Evolutionary conservation across 2,797 vertebrate genomes (phyloP).

Genomic region (Sebastolobus alascanus): DNA sequence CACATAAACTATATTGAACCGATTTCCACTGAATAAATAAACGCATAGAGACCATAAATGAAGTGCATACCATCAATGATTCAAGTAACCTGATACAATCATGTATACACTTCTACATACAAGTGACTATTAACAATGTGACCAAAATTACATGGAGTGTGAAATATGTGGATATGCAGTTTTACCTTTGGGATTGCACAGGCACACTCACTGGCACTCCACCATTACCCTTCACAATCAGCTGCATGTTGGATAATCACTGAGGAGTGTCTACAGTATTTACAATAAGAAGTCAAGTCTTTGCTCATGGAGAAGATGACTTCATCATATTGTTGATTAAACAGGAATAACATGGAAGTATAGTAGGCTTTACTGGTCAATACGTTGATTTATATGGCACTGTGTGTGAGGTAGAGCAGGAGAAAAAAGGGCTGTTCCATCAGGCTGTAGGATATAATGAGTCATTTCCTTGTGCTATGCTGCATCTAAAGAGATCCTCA

Average conservation of each 20-base stretch:
- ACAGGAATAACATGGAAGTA: neutral
- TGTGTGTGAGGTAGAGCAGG: neutral
- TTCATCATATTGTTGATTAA: conserved; percentile 4
- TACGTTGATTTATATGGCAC: conserved; percentile 7
- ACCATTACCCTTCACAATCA: conserved; percentile 41
- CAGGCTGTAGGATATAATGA: conserved; percentile 31
- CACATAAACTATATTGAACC: neutral
- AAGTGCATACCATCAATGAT: neutral
- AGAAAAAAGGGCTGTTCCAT: neutral
- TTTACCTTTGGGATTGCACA: conserved; percentile 7
- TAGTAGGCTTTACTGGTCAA: neutral
- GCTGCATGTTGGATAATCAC: conserved; percentile 32
- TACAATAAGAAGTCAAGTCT: conserved; percentile 9
- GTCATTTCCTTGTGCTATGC: conserved; percentile 31
- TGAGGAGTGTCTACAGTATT: neutral
- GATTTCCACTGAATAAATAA: neutral
- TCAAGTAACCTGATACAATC: neutral
- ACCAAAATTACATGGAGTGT: neutral
- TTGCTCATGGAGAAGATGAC: conserved; percentile 8
- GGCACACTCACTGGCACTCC: neutral
- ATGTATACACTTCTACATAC: neutral
- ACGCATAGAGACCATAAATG: neutral
- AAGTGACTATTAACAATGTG: neutral
- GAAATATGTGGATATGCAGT: neutral
- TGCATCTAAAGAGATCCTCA: conserved; percentile 61